Evolutionary conservation across 2,113 vertebrate genomes (phyloP).

Genomic region (Mustelus asterias): DNA sequence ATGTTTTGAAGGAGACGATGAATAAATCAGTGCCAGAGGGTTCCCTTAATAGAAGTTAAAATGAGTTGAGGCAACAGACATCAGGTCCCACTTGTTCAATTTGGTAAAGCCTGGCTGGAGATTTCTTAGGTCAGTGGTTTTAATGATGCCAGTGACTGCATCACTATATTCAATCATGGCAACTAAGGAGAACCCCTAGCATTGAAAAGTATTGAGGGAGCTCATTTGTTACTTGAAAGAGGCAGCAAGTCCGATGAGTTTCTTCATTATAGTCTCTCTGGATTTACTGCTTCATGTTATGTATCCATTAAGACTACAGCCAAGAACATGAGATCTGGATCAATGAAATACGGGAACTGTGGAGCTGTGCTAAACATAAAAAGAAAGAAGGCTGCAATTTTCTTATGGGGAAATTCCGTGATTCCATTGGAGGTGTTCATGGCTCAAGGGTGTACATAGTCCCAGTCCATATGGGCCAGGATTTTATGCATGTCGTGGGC

Average conservation of each 20-base stretch:
- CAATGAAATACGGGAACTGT: background rate
- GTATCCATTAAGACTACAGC: background rate
- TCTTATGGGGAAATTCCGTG: background rate
- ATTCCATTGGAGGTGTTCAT: background rate
- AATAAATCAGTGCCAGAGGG: constrained; percentile 3
- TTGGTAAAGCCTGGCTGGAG: background rate
- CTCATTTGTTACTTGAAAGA: background rate
- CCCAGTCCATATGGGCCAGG: no score
- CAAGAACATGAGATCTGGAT: background rate
- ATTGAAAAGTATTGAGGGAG: background rate
- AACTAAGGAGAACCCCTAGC: background rate
- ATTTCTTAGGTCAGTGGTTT: background rate
- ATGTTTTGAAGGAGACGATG: background rate
- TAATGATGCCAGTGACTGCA: background rate
- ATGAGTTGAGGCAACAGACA: background rate
- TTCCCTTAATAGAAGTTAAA: background rate
- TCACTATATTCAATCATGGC: background rate
- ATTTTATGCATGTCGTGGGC: no score
- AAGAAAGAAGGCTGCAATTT: background rate
- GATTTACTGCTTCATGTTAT: background rate
- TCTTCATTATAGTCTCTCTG: background rate
- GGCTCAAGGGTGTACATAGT: background rate
- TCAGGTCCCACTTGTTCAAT: background rate
- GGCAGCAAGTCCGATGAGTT: background rate
- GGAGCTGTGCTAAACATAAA: background rate